These are phyloP conservation scores for Hirundichthys speculiger DNA, from an alignment of 2,113 vertebrate species.

Conservation along the genomic window DNA sequence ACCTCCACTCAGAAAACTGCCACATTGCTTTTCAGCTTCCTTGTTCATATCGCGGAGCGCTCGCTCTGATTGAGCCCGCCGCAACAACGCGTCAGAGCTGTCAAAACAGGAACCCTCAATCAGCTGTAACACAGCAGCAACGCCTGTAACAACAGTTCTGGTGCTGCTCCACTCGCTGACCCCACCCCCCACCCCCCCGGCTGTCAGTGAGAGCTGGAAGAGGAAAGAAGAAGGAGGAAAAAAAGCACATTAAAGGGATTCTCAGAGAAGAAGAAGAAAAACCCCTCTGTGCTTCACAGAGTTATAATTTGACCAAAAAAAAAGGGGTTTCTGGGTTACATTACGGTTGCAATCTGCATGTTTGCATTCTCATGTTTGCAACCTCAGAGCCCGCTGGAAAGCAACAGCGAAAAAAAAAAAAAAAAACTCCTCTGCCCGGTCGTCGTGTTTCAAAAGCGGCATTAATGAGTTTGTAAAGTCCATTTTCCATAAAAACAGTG, in stretches of 20 bases:
- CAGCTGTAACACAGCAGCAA: slow-evolving; percentile 51
- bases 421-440: not conserved
- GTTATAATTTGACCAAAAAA: slow-evolving; percentile 60
- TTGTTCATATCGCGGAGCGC: slow-evolving; percentile 46
- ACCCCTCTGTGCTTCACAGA: slow-evolving; percentile 36
- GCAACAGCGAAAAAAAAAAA: too few relatives aligned
- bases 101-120: slow-evolving; percentile 68
- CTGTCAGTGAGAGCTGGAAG: slow-evolving; percentile 54
- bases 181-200: slow-evolving; percentile 53
- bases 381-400: not conserved
- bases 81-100: slow-evolving; percentile 59
- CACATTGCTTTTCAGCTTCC: slow-evolving; percentile 30
- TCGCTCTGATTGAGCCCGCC: slow-evolving; percentile 53
- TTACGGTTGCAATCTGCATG: slow-evolving; percentile 16
- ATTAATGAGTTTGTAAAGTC: not conserved
- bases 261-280: slow-evolving; percentile 16
- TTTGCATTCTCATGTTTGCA: slow-evolving; percentile 11
- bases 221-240: not conserved
- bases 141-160: slow-evolving; percentile 50
- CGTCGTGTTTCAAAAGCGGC: not conserved
- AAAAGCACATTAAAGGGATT: slow-evolving; percentile 35
- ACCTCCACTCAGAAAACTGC: too few relatives aligned
- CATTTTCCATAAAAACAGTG: not conserved
- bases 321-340: slow-evolving; percentile 65
- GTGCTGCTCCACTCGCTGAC: slow-evolving; percentile 53